A percentile compares a stretch with the other conserved stretches of the same genome.
These are phyloP conservation scores for Cladopsammia gracilis DNA, from an alignment of 64 coral and sea anemone genomes.

Conservation along the genomic window DNA sequence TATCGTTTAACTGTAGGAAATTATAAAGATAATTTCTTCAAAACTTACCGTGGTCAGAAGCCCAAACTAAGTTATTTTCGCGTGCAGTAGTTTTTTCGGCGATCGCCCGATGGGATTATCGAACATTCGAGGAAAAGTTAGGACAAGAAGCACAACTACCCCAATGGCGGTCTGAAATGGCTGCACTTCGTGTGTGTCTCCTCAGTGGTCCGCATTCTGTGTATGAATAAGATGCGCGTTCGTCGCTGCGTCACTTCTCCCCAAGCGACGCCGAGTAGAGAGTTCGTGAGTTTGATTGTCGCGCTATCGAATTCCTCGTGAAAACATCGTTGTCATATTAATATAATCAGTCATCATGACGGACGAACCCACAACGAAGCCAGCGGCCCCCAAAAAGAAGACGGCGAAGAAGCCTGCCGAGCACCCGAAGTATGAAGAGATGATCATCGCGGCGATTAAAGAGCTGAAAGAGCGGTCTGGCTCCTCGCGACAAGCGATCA, in stretches of 20 bases:
- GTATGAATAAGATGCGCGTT: slow-evolving; percentile 98
- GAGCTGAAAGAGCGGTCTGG: slow-evolving; percentile 83
- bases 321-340: slow-evolving; percentile 64
- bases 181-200: slow-evolving; percentile 76
- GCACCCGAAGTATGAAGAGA: slow-evolving; percentile 91
- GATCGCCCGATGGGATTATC: slow-evolving; percentile 32
- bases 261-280: slow-evolving; percentile 89
- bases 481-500: slow-evolving; percentile 88
- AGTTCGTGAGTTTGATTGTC: slow-evolving; percentile 81
- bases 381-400: slow-evolving; percentile 49
- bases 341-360: slow-evolving; percentile 94
- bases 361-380: slow-evolving; percentile 36
- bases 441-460: slow-evolving; percentile 78
- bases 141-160: slow-evolving; percentile 92
- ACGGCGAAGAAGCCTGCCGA: slow-evolving; percentile 76
- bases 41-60: slow-evolving; percentile 59
- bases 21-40: neutral
- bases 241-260: slow-evolving; percentile 95
- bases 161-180: slow-evolving; percentile 89
- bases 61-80: slow-evolving; percentile 55
- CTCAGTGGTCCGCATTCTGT: slow-evolving; percentile 88
- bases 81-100: slow-evolving; percentile 10
- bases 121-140: slow-evolving; percentile 47
- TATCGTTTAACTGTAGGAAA: slow-evolving; percentile 44
- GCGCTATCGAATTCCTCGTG: slow-evolving; percentile 58